Conservation (phyloP, 2,888 invertebrate genomes). For the Aquatica leii region DNA sequence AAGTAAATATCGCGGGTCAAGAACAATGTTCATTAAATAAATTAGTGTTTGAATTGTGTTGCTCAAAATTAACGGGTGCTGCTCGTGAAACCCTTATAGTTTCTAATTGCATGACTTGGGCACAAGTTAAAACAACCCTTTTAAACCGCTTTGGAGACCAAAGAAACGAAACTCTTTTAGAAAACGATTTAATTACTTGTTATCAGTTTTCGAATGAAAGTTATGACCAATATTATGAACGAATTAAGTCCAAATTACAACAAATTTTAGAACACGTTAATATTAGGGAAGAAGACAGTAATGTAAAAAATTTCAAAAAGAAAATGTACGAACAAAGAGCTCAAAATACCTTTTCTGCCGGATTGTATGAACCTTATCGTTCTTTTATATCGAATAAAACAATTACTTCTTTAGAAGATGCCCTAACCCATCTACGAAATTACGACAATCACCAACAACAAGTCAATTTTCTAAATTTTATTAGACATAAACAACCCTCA, state of each 20-base stretch:
- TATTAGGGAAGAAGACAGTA: too few species aligned
- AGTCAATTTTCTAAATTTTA: neutral
- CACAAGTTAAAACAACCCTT: slow-evolving; percentile 2
- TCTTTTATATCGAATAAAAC: slow-evolving; percentile 6
- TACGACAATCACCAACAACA: slow-evolving; percentile 21
- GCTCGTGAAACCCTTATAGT: neutral
- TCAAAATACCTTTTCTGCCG: slow-evolving; percentile 19
- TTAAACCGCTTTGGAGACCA: slow-evolving; percentile 10
- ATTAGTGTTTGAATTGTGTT: slow-evolving; percentile 13
- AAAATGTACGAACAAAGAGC: slow-evolving; percentile 2
- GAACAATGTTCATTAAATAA: slow-evolving; percentile 8
- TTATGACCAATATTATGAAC: neutral
- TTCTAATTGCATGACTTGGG: neutral
- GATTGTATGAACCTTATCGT: slow-evolving; percentile 14
- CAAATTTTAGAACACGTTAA: neutral
- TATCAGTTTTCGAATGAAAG: neutral
- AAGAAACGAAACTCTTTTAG: slow-evolving; percentile 5
- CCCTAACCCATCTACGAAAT: slow-evolving; percentile 8
- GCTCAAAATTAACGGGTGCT: slow-evolving; percentile 1
- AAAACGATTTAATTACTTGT: slow-evolving; percentile 6
- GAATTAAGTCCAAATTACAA: neutral
- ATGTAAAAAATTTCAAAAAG: neutral
- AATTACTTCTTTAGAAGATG: slow-evolving; percentile 3
- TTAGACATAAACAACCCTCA: neutral
- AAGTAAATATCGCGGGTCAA: neutral